phyloP scores from a whole-genome alignment of 1,140 invertebrate species.

The Eumeta japonica region DNA sequence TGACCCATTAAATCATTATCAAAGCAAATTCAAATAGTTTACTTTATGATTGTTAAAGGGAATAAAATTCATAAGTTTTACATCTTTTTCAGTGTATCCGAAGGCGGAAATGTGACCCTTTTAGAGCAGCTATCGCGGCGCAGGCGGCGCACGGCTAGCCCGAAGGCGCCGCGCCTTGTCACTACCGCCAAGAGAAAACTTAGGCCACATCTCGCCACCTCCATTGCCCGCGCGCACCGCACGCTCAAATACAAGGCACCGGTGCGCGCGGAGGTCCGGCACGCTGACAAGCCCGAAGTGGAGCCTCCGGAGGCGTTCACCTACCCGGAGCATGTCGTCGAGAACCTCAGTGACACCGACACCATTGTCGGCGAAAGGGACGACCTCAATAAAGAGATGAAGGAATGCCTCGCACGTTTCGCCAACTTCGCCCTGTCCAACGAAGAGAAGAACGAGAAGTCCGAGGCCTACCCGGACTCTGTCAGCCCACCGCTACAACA shows the following conservation, averaged over 20 bases:
- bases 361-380: conserved; percentile 45
- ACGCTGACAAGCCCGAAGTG: conserved; percentile 22
- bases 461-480: conserved; percentile 29
- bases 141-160: conserved; percentile 27
- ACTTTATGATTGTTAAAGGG: no score
- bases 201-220: conserved; percentile 22
- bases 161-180: conserved; percentile 26
- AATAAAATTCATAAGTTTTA: conserved; percentile 4
- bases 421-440: conserved; percentile 36
- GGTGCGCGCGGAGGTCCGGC: no score
- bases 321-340: conserved; percentile 33
- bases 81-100: conserved; percentile 27
- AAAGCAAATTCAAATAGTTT: no score
- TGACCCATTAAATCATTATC: no score
- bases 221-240: conserved; percentile 32
- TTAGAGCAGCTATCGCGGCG: conserved; percentile 36
- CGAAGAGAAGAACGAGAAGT: conserved; percentile 13
- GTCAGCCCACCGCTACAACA: conserved; percentile 44
- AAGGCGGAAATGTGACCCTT: conserved; percentile 30
- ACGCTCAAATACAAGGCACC: conserved; percentile 36
- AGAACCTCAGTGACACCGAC: conserved; percentile 38
- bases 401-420: conserved; percentile 42
- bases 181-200: conserved; percentile 37
- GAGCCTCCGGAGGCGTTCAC: conserved; percentile 43
- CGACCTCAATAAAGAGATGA: conserved; percentile 43